Conservation (phyloP, 2,113 vertebrate genomes). For the Hemibagrus wyckioides region DNA sequence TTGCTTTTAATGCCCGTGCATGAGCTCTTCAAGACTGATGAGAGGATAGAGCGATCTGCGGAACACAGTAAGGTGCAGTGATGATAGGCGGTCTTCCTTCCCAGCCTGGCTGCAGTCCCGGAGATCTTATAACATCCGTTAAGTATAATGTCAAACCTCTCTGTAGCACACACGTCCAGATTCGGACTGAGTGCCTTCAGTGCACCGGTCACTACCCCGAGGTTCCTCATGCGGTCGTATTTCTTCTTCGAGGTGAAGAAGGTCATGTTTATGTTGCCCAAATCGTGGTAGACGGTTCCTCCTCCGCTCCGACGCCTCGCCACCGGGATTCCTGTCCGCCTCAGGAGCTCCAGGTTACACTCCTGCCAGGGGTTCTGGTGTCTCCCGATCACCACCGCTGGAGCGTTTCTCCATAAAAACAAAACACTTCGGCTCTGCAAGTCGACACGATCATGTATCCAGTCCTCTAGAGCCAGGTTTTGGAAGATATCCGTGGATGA, state of each 20-base stretch:
- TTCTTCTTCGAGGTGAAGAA: conserved; percentile 88
- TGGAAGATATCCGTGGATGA: conserved; percentile 81
- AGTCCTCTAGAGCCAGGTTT: conserved; percentile 94
- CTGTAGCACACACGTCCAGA: conserved; percentile 80
- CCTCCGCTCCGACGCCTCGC: conserved; percentile 93
- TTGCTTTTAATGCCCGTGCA: conserved; percentile 83
- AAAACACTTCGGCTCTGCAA: conserved; percentile 75
- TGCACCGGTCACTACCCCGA: conserved; percentile 80
- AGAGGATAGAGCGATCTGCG: conserved; percentile 75
- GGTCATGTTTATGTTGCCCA: conserved; percentile 95
- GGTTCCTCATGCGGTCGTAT: conserved; percentile 85
- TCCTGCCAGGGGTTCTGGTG: conserved; percentile 98
- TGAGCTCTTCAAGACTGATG: conserved; percentile 79
- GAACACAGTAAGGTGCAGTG: conserved; percentile 90
- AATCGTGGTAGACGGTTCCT: conserved; percentile 91
- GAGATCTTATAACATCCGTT: conserved; percentile 87
- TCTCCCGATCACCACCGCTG: conserved; percentile 88
- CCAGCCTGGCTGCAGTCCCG: conserved; percentile 89
- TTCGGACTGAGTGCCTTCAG: conserved; percentile 75
- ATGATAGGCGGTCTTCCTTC: conserved; percentile 86
- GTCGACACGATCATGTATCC: conserved; percentile 87
- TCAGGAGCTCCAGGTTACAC: conserved; percentile 80
- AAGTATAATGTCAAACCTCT: conserved; percentile 85
- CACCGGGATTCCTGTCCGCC: conserved; percentile 76
- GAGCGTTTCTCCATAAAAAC: conserved; percentile 87